phyloP scores from a whole-genome alignment of 1,140 invertebrate species.

The Nautilus pompilius region DNA sequence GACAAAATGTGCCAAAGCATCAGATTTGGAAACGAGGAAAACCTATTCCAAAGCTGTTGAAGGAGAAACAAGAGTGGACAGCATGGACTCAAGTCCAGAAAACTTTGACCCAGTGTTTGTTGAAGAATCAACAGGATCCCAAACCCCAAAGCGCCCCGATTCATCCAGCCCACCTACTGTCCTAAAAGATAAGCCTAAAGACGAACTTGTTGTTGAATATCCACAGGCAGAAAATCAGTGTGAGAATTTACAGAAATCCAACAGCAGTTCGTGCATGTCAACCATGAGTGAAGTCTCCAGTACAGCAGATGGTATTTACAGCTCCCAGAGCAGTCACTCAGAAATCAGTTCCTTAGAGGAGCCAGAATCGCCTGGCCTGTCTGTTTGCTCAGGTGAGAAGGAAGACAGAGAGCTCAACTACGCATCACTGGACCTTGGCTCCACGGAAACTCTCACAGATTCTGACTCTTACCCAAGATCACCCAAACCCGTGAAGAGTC shows the following conservation, averaged over 20 bases:
- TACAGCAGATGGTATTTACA: slow-evolving; percentile 1
- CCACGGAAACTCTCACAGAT: slow-evolving; percentile 17
- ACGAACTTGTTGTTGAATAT: too few species aligned
- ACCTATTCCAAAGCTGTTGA: too few species aligned
- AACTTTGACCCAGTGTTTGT: too few species aligned
- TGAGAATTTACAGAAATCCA: background rate
- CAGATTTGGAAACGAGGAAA: too few species aligned
- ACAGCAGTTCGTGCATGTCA: background rate
- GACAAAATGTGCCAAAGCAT: background rate
- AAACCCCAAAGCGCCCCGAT: too few species aligned
- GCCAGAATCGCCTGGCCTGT: background rate
- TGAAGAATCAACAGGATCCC: too few species aligned
- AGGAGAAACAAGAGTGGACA: too few species aligned
- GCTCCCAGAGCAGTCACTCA: slow-evolving; percentile 1
- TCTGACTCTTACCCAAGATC: slow-evolving; percentile 10
- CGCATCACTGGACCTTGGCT: slow-evolving; percentile 29
- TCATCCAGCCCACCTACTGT: too few species aligned
- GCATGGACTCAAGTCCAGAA: too few species aligned
- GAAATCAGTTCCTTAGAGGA: background rate
- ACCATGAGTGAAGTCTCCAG: background rate
- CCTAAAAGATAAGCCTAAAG: too few species aligned
- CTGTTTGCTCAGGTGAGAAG: background rate
- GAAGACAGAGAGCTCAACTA: slow-evolving; percentile 21
- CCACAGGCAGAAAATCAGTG: background rate
- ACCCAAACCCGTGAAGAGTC: slow-evolving; percentile 20